Conservation (phyloP, 1,140 invertebrate species). For the Cardiocondyla obscurior region DNA sequence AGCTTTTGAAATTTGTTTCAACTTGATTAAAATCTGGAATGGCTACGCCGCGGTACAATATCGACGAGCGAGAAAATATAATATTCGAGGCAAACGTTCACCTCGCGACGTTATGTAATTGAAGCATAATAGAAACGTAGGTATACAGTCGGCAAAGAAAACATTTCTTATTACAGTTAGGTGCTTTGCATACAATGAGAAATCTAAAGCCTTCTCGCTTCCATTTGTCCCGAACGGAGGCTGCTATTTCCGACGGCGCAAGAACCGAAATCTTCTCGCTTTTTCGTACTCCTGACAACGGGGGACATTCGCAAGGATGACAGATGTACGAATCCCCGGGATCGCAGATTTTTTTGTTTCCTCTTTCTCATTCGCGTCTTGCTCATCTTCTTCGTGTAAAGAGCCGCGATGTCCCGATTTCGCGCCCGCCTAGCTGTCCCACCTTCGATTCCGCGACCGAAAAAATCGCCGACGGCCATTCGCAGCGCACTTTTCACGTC, state of each 20-base stretch:
- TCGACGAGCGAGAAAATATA: slow-evolving; percentile 29
- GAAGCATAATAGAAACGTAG: not conserved
- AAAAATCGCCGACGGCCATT: not conserved
- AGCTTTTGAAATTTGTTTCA: slow-evolving; percentile 43
- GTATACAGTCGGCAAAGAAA: slow-evolving; percentile 25
- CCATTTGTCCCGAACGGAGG: slow-evolving; percentile 41
- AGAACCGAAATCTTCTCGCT: slow-evolving; percentile 34
- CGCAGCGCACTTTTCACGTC: not conserved
- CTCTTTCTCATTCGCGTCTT: not conserved
- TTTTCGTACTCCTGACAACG: slow-evolving; percentile 18
- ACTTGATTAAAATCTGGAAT: slow-evolving; percentile 35
- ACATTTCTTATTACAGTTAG: slow-evolving; percentile 5
- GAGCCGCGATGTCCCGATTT: not conserved
- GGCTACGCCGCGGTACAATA: not conserved
- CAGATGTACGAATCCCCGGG: slow-evolving; percentile 38
- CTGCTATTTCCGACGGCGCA: slow-evolving; percentile 45
- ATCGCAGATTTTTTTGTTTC: not conserved
- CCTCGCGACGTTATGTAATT: not conserved
- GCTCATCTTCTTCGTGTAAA: not conserved
- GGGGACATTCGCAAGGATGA: slow-evolving; percentile 51
- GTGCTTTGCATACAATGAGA: slow-evolving; percentile 34
- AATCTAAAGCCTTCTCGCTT: slow-evolving; percentile 25
- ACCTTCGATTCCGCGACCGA: not conserved
- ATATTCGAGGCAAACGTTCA: not conserved
- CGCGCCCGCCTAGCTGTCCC: not conserved